Percentiles rank a stretch among this genome's conserved stretches.
Evolutionary conservation across 92 coral and sea anemone genomes (phyloP).

Genomic region (Epizoanthus scotinus): DNA sequence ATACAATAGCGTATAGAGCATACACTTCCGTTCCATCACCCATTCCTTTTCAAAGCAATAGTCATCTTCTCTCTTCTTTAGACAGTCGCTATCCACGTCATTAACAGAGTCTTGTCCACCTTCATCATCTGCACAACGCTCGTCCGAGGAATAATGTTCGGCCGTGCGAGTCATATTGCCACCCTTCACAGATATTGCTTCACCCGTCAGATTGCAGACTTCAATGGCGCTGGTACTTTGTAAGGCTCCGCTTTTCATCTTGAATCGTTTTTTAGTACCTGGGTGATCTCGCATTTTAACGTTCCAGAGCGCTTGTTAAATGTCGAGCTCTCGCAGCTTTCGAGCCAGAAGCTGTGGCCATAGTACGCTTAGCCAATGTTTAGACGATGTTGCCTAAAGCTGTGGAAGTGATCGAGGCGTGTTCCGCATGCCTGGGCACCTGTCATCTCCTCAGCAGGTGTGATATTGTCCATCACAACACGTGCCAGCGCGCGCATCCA

Average conservation of each 20-base stretch:
- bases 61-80: constrained; percentile 26
- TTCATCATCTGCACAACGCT: constrained; percentile 33
- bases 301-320: no score
- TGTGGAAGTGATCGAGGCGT: no score
- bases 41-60: constrained; percentile 34
- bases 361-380: no score
- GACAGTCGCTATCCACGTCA: constrained; percentile 17
- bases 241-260: neutral
- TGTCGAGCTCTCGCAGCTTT: no score
- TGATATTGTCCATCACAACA: no score
- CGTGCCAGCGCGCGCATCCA: no score
- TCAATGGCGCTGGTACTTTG: neutral
- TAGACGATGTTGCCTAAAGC: no score
- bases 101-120: constrained; percentile 21
- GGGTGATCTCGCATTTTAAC: no score
- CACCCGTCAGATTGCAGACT: neutral
- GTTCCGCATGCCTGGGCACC: no score
- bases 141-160: constrained; percentile 24
- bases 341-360: no score
- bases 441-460: no score
- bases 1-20: constrained; percentile 21
- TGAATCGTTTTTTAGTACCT: no score
- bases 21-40: constrained; percentile 36
- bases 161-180: neutral
- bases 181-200: constrained; percentile 8